A percentile compares a stretch with the other conserved stretches of the same genome.
phyloP scores from a whole-genome alignment of 1,140 invertebrate species.

The Cecropterus lyciades region DNA sequence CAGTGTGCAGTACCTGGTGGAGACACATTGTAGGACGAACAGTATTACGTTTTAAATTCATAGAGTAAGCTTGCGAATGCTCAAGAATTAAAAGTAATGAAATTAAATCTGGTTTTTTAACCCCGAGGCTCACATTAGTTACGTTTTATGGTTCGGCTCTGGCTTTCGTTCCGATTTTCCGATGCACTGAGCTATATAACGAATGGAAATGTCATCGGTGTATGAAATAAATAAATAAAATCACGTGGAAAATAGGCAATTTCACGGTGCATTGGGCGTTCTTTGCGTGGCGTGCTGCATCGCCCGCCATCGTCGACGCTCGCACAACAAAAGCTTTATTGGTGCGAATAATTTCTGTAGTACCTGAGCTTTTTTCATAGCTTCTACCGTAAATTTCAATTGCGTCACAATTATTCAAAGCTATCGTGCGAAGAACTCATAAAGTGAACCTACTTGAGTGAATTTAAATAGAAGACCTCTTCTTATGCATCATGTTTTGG shows the following conservation, averaged over 20 bases:
- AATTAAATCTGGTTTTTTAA: conserved; percentile 49
- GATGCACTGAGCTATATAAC: conserved; percentile 50
- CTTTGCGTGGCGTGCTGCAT: conserved; percentile 69
- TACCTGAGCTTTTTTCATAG: conserved; percentile 37
- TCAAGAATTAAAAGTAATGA: conserved; percentile 58
- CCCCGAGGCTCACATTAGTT: conserved; percentile 39
- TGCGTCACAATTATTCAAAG: conserved; percentile 31
- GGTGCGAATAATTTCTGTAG: conserved; percentile 62
- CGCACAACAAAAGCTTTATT: conserved; percentile 67
- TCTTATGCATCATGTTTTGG: not conserved
- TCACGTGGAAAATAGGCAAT: conserved; percentile 83
- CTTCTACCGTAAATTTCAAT: conserved; percentile 21
- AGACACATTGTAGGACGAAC: conserved; percentile 60
- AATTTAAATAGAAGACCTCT: not conserved
- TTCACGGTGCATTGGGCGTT: conserved; percentile 80
- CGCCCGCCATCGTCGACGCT: conserved; percentile 53
- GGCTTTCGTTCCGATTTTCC: conserved; percentile 46
- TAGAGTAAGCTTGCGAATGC: conserved; percentile 58
- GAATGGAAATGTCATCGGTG: conserved; percentile 70
- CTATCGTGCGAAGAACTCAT: conserved; percentile 13
- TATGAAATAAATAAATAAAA: conserved; percentile 83
- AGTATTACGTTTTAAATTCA: conserved; percentile 66
- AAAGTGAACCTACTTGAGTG: not conserved
- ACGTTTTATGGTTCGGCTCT: conserved; percentile 25
- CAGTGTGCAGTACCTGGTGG: conserved; percentile 51